Evolutionary conservation across 1,140 invertebrate species (phyloP).

Genomic region (Pemphigus obesinymphae): DNA sequence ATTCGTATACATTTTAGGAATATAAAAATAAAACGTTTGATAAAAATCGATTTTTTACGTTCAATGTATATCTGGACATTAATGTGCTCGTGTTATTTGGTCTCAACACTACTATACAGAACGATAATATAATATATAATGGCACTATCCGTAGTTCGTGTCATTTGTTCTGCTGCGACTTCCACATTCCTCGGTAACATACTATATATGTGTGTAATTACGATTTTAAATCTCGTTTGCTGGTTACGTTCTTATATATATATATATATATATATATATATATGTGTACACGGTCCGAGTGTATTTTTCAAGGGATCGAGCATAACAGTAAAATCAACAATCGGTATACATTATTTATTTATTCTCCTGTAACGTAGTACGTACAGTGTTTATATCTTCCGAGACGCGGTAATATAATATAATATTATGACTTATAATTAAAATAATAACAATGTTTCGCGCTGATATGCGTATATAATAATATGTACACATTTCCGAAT

Average conservation of each 20-base stretch:
- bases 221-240: neutral
- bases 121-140: too few relatives aligned
- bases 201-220: neutral
- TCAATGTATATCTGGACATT: too few relatives aligned
- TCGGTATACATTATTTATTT: neutral
- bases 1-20: too few relatives aligned
- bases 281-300: neutral
- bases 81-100: too few relatives aligned
- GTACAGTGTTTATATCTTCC: neutral
- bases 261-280: too few relatives aligned
- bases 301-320: neutral
- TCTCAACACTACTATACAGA: too few relatives aligned
- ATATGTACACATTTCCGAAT: too few relatives aligned
- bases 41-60: too few relatives aligned
- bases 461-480: neutral
- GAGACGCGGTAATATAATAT: neutral
- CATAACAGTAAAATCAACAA: constrained; percentile 28
- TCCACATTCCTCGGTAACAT: constrained; percentile 4
- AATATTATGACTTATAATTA: constrained; percentile 12
- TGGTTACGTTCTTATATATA: neutral
- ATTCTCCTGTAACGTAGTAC: neutral
- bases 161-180: neutral
- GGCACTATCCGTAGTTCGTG: too few relatives aligned
- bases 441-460: neutral
- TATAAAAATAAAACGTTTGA: too few relatives aligned